These are phyloP conservation scores for Hofmannophila pseudospretella DNA, from an alignment of 2,888 invertebrate genomes.

Conservation along the genomic window DNA sequence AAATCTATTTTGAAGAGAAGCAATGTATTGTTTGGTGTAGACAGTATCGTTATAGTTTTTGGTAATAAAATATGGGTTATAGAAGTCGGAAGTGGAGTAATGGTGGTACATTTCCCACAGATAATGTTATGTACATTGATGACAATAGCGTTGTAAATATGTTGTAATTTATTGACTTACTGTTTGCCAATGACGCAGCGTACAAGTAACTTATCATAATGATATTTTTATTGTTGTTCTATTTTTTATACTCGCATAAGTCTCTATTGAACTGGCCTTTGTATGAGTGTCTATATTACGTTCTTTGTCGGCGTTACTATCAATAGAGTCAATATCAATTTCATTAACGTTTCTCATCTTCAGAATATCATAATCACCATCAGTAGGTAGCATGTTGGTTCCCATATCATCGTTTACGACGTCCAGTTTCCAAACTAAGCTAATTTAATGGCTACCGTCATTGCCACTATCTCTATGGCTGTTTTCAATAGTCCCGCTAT, in stretches of 20 bases:
- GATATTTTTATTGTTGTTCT: background rate
- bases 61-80: slow-evolving; percentile 15
- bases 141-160: slow-evolving; percentile 21
- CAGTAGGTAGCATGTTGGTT: background rate
- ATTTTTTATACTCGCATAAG: too few relatives aligned
- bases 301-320: background rate
- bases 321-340: too few relatives aligned
- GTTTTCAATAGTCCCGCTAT: slow-evolving; percentile 14
- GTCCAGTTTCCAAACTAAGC: slow-evolving; percentile 1
- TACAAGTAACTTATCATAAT: background rate
- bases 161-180: slow-evolving; percentile 16
- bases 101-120: slow-evolving; percentile 21
- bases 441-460: slow-evolving; percentile 20
- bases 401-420: background rate
- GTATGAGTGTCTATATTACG: too few relatives aligned
- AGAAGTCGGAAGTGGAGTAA: slow-evolving; percentile 27
- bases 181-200: slow-evolving; percentile 8
- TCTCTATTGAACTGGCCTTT: too few relatives aligned
- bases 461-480: slow-evolving; percentile 8
- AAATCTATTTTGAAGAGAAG: slow-evolving; percentile 4
- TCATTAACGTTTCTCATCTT: background rate
- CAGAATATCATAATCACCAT: slow-evolving; percentile 1
- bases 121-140: slow-evolving; percentile 14
- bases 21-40: slow-evolving; percentile 9
- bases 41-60: background rate